Evolutionary conservation across 2,888 invertebrate genomes (phyloP).

Genomic region (Chrysolina haemoptera): DNA sequence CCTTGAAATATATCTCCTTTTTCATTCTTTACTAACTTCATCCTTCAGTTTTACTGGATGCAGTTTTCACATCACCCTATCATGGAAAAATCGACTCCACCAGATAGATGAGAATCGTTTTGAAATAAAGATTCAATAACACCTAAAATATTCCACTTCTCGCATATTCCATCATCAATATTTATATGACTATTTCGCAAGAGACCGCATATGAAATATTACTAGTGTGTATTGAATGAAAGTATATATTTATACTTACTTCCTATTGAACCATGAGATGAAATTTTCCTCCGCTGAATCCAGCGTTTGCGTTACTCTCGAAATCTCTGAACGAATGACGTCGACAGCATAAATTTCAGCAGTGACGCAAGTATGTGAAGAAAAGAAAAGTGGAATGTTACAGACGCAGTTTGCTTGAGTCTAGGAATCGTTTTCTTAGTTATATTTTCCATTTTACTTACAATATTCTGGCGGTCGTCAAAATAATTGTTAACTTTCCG

Average conservation of each 20-base stretch:
- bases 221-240: background rate
- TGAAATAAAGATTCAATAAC: background rate
- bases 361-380: background rate
- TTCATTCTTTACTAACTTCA: too few species aligned
- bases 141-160: background rate
- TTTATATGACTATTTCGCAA: background rate
- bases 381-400: background rate
- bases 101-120: background rate
- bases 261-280: background rate
- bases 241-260: constrained; percentile 1
- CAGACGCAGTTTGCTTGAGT: too few species aligned
- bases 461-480: too few species aligned
- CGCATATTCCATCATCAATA: background rate
- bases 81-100: background rate
- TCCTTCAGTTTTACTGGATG: too few species aligned
- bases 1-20: too few species aligned
- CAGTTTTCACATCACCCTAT: background rate
- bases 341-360: background rate
- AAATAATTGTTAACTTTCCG: too few species aligned
- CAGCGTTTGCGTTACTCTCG: background rate
- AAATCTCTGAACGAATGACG: constrained; percentile 4
- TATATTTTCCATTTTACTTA: too few species aligned
- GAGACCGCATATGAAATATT: background rate
- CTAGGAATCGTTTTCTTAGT: too few species aligned
- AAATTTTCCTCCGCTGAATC: background rate